Evolutionary conservation across 2,113 vertebrate species (phyloP).

Genomic region (Heptranchias perlo): DNA sequence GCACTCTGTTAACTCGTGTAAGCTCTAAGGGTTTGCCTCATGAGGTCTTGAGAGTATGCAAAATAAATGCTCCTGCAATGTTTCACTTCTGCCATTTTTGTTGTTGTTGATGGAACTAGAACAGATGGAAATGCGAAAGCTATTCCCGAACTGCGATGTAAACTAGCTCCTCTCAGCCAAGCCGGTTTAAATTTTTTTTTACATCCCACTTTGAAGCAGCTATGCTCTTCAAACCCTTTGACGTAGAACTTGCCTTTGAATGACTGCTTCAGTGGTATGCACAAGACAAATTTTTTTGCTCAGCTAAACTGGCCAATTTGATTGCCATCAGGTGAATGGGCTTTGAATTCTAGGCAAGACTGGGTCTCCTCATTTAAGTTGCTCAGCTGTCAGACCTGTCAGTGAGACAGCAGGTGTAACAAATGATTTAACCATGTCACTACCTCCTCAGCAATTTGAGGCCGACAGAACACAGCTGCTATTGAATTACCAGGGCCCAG

Average conservation of each 20-base stretch:
- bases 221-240: conserved; percentile 48
- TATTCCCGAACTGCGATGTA: conserved; percentile 56
- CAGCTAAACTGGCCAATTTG: conserved; percentile 63
- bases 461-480: background rate
- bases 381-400: conserved; percentile 41
- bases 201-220: conserved; percentile 48
- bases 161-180: conserved; percentile 55
- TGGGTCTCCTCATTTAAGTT: conserved; percentile 40
- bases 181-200: conserved; percentile 51
- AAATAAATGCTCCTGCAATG: background rate
- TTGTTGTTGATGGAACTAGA: conserved; percentile 50
- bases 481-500: background rate
- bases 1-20: conserved; percentile 53
- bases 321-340: conserved; percentile 59
- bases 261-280: conserved; percentile 49
- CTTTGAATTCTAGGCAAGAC: conserved; percentile 46
- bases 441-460: background rate
- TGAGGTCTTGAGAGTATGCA: conserved; percentile 54
- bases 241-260: conserved; percentile 54
- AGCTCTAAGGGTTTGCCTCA: conserved; percentile 56
- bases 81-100: background rate
- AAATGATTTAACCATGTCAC: background rate
- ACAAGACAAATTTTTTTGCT: conserved; percentile 47
- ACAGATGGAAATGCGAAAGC: conserved; percentile 60
- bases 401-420: conserved; percentile 44